These are phyloP conservation scores for Karalla daura DNA, from an alignment of 2,797 vertebrate genomes.

Conservation along the genomic window DNA sequence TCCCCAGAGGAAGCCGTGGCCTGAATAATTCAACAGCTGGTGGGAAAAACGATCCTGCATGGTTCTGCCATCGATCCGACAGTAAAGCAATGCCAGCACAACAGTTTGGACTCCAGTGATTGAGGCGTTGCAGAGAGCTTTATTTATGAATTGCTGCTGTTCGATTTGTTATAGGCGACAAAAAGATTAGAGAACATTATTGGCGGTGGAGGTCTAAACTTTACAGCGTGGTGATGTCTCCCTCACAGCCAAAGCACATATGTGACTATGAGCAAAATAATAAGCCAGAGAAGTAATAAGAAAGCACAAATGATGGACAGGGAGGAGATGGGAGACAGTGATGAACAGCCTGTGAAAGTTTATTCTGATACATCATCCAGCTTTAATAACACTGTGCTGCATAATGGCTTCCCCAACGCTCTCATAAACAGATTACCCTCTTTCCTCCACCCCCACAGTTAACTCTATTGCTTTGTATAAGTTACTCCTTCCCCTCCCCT, in stretches of 20 bases:
- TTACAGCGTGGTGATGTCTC: constrained; percentile 1
- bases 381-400: constrained; percentile 50
- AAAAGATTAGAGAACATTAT: neutral
- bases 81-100: constrained; percentile 45
- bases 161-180: constrained; percentile 2
- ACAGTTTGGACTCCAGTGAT: constrained; percentile 39
- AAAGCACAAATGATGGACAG: constrained; percentile 29
- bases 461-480: constrained; percentile 33
- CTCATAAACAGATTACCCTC: constrained; percentile 51
- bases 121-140: constrained; percentile 26
- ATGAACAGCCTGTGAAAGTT: constrained; percentile 33
- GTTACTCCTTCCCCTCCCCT: constrained; percentile 19
- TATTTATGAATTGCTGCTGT: constrained; percentile 32
- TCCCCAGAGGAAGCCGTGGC: constrained; percentile 67
- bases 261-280: constrained; percentile 21
- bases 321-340: constrained; percentile 36
- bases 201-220: constrained; percentile 1
- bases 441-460: constrained; percentile 48
- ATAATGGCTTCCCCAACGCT: constrained; percentile 27
- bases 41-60: constrained; percentile 78
- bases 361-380: constrained; percentile 34
- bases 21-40: constrained; percentile 85
- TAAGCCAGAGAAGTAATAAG: constrained; percentile 14
- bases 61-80: constrained; percentile 71
- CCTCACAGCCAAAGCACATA: neutral